Evolutionary conservation across 2,797 vertebrate genomes (phyloP), one percentile per base, ranked within the genome.

Genomic region (Sebastes steindachneri): DNA sequence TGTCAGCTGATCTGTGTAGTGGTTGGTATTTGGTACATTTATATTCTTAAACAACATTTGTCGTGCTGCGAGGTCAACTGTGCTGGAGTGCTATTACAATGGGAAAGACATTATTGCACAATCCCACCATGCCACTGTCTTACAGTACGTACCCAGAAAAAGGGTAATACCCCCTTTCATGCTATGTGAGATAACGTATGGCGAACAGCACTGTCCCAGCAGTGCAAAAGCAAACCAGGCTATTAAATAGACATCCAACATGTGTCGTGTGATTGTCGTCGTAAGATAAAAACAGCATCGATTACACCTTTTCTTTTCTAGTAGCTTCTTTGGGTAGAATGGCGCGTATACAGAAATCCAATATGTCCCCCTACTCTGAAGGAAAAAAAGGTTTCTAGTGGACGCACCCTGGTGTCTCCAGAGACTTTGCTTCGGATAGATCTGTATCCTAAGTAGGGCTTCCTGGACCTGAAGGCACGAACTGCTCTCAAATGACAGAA

Each of bases 51-150:
- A 77, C 75, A 80, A 23, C n/a, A 76, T 80, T 64, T 72, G 35
- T 73, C 81, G 57, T 82, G 58, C 59, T 72, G 63, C 10, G n/a
- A 85, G 71, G 35, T 89, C 77, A 82, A 81, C 73, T 75, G 51
- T 79, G 88, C 85, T 87, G 92, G 93, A 95, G 94, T 94, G 94
- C 85, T 92, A 85, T 63, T 37, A 87, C 72, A 86, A 91, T 86
- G 93, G 91, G 90, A 95, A 91, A 91, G 91, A 94, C 92, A 83
- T 80, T 95, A 95, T 96, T 96, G 95, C 95, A 96, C 95, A 90
- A 92, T 95, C 94, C 94, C 95, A 91, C 76, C 86, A 87, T 91
- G 91, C 93, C 89, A 90, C 86, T 72, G 83, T 92, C 54, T 75
- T 79, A 79, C 7, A 45, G 41, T 45, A 45, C 89, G 89, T 94